Base-by-base conservation (phyloP, 2,888 invertebrate genomes). In the Boloria euphrosyne region DNA sequence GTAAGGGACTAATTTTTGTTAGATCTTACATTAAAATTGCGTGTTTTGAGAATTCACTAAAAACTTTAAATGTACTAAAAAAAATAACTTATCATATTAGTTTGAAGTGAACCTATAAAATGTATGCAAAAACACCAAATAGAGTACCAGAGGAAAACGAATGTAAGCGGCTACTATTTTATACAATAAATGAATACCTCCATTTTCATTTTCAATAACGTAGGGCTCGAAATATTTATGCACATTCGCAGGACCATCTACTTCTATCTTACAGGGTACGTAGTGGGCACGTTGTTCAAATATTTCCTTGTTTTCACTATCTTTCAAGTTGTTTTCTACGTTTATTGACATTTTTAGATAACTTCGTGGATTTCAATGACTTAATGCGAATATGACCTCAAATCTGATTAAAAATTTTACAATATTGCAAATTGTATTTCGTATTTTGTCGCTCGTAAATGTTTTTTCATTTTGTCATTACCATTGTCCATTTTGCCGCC, bases 251-350 rank as follows among this genome's bases (percentile, higher is more conserved):
- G 93, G 85, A 5, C 95, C 95, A 74, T 96, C 94, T 0, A 93
- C 94, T 66, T 95, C 91, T 27, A 97, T 94, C 86, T 94, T 94
- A 70, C 95, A 96, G 0, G 96, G 96, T 69, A 97, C 85, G 68
- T 93, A 95, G 82, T 97, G 96, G 0, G 95, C 78, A 62, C 89
- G 78, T 71, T 90, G 89, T 18, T 86, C 76, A 60, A 90, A 90
- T 50, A 83, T 47, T 13, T 84, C 78, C 51, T 75, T 71, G 38
- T 85, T 83, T 53, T 90, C 83, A 10, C 87, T 80, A 69, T 92
- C 90, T 76, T 93, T 94, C 51, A 93, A 79, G 75, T 93, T 93
- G 70, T 95, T 93, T 85, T 93, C 94, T n/a, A 94, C 85, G 67
- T 88, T 88, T 74, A 94, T 93, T 0, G 93, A 92, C 94, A 94